Evolutionary conservation across 2,113 vertebrate species (phyloP).

Genomic region (Jacana jacana): DNA sequence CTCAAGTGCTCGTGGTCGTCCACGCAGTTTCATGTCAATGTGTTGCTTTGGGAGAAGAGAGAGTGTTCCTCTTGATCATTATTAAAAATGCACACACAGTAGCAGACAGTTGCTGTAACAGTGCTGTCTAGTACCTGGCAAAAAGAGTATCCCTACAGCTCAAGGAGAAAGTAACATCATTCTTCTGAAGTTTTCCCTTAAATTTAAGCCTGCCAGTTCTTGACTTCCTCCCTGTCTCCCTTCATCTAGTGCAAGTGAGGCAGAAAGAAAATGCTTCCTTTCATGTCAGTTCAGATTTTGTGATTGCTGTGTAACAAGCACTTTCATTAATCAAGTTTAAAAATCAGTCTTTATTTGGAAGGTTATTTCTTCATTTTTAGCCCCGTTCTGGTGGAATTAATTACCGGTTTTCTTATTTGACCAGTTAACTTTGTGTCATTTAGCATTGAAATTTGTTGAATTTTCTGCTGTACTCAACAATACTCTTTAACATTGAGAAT

Average conservation of each 20-base stretch:
- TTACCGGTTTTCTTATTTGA: neutral
- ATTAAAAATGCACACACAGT: neutral
- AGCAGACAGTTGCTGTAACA: neutral
- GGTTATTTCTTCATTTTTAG: neutral
- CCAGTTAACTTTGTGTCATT: neutral
- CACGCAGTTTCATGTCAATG: neutral
- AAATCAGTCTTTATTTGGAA: neutral
- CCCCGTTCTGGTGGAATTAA: neutral
- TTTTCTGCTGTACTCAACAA: neutral
- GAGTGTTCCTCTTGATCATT: neutral
- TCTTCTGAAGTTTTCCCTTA: neutral
- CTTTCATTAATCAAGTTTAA: neutral
- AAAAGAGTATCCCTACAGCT: neutral
- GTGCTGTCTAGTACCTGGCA: neutral
- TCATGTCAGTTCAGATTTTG: neutral
- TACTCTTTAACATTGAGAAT: neutral
- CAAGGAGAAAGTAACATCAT: neutral
- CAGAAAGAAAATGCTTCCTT: conserved; percentile 17
- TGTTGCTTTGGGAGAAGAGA: neutral
- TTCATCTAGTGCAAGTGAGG: neutral
- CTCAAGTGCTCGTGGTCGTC: neutral
- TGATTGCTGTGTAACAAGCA: neutral
- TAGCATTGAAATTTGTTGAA: neutral
- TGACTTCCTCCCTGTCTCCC: neutral
- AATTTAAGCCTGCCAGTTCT: neutral